phyloP scores from a whole-genome alignment of 2,888 invertebrate species.

The Epistrophella euchroma region DNA sequence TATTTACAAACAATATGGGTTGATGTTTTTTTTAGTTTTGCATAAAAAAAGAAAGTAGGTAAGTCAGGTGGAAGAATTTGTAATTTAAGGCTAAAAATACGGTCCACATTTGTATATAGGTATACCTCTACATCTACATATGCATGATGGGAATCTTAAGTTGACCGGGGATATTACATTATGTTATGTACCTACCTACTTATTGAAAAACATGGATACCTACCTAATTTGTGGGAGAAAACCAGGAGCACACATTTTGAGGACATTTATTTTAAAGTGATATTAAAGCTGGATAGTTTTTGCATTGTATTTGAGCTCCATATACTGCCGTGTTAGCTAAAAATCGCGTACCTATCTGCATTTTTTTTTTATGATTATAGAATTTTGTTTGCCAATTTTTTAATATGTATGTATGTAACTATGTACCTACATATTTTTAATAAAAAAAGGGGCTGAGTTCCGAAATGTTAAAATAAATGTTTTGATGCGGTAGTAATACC shows the following conservation, averaged over 20 bases:
- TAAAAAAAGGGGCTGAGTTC: too few species aligned
- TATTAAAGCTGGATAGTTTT: not conserved
- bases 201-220: not conserved
- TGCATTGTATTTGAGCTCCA: too few species aligned
- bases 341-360: too few species aligned
- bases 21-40: not conserved
- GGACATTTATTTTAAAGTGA: not conserved
- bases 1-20: not conserved
- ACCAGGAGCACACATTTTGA: not conserved
- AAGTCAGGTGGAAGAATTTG: slow-evolving; percentile 65
- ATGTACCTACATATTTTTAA: too few species aligned
- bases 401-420: too few species aligned
- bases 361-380: too few species aligned
- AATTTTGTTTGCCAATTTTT: too few species aligned
- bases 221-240: not conserved
- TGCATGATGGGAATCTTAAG: not conserved
- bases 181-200: not conserved
- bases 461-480: too few species aligned
- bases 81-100: slow-evolving; percentile 57
- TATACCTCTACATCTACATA: not conserved
- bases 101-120: slow-evolving; percentile 10
- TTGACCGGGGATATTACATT: not conserved
- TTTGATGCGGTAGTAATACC: too few species aligned
- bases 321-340: too few species aligned
- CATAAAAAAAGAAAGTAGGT: slow-evolving; percentile 42